phyloP scores from a whole-genome alignment of 2,113 vertebrate species.

The Actenoides lindsayi region DNA sequence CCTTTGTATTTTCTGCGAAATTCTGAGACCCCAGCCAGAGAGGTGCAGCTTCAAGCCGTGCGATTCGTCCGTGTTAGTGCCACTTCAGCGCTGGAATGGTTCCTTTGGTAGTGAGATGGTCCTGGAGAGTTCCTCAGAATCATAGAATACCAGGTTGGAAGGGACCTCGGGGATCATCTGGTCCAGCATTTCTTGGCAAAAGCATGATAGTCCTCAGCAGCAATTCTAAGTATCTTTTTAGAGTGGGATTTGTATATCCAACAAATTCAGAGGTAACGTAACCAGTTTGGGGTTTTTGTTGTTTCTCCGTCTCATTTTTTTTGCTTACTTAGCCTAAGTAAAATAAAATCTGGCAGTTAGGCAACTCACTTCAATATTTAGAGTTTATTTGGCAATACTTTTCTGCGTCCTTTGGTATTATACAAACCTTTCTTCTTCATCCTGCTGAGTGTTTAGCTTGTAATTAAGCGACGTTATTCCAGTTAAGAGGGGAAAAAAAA shows the following conservation, averaged over 20 bases:
- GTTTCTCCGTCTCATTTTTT: not conserved
- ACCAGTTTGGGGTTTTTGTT: not conserved
- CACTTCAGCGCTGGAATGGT: not conserved
- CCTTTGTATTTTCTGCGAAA: not conserved
- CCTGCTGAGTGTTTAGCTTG: not conserved
- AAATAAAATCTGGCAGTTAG: not conserved
- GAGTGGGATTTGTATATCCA: not conserved
- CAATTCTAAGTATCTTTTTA: not conserved
- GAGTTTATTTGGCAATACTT: not conserved
- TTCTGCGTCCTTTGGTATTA: not conserved
- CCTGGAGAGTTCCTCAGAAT: not conserved
- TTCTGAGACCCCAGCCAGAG: not conserved
- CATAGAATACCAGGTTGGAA: not conserved
- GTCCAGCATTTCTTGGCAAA: not conserved
- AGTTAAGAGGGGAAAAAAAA: not conserved
- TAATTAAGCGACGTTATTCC: constrained; percentile 2
- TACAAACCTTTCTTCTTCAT: not conserved
- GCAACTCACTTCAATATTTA: not conserved
- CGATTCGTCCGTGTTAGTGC: not conserved
- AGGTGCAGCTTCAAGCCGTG: not conserved
- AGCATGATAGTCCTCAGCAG: not conserved
- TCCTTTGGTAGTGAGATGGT: not conserved
- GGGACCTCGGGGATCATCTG: not conserved
- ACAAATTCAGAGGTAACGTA: not conserved
- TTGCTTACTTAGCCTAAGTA: not conserved